Conservation (phyloP, 2,888 invertebrate species). For the Autographa pulchrina region DNA sequence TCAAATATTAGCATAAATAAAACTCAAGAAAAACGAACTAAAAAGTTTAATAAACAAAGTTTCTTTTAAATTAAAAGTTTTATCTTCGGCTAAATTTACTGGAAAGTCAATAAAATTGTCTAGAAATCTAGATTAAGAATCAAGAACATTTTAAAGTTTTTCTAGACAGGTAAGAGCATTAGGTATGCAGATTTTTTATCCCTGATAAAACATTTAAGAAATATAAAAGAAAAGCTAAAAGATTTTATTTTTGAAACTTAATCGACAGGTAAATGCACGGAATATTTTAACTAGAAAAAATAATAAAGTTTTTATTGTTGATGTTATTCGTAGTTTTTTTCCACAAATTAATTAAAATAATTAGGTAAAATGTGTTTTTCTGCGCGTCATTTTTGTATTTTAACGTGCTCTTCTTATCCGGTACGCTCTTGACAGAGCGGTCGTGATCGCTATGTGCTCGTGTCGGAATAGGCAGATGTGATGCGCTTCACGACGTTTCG, state of each 20-base stretch:
- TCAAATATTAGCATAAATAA: background rate
- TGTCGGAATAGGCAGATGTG: no score
- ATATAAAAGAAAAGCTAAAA: background rate
- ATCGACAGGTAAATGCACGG: background rate
- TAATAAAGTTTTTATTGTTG: background rate
- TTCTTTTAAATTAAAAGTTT: slow-evolving; percentile 15
- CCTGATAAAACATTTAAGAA: background rate
- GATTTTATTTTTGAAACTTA: background rate
- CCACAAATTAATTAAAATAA: no score
- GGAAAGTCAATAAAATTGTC: slow-evolving; percentile 21
- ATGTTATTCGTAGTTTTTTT: no score
- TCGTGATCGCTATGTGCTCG: no score
- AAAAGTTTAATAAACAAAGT: slow-evolving; percentile 36
- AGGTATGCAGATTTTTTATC: background rate
- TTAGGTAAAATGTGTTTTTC: no score
- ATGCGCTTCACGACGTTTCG: no score
- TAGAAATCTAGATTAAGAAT: slow-evolving; percentile 16
- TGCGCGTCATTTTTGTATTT: no score
- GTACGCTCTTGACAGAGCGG: no score
- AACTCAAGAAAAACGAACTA: slow-evolving; percentile 10
- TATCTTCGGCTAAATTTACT: slow-evolving; percentile 23
- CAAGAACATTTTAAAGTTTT: background rate
- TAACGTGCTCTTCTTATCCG: no score
- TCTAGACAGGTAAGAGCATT: background rate
- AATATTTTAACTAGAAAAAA: background rate